Percentiles rank a stretch among this genome's conserved stretches.
Conservation (phyloP, 2,797 vertebrate species). For the Morus bassanus region DNA sequence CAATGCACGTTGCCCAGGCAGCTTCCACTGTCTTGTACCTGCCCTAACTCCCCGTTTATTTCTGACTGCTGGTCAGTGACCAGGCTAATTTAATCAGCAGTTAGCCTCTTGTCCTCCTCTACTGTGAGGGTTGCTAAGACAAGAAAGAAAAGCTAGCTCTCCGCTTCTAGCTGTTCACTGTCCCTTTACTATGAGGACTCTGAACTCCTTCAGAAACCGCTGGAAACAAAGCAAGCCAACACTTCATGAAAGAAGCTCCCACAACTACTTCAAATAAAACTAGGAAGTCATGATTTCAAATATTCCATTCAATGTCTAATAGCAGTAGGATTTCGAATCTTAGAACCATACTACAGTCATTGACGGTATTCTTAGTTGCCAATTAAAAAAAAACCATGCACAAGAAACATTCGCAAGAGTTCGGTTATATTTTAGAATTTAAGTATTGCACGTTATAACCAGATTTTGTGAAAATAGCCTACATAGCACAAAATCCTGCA, state of each 20-base stretch:
- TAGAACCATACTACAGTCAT: neutral
- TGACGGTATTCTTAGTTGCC: neutral
- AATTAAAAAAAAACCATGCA: neutral
- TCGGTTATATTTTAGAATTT: neutral
- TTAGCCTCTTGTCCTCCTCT: neutral
- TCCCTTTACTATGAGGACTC: neutral
- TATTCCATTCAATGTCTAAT: neutral
- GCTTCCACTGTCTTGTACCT: neutral
- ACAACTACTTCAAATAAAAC: neutral
- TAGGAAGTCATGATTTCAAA: neutral
- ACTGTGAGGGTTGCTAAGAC: neutral
- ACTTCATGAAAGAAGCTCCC: neutral
- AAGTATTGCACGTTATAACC: neutral
- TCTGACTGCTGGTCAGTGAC: neutral
- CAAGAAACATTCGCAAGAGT: neutral
- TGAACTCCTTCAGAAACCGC: neutral
- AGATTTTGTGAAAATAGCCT: neutral
- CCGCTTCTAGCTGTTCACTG: neutral
- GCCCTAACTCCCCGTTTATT: rapidly evolving
- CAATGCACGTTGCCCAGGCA: rapidly evolving
- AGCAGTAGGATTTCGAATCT: neutral
- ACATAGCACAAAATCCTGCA: neutral
- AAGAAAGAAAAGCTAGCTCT: neutral
- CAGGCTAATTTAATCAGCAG: neutral
- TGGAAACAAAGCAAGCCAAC: neutral